Base-by-base conservation (phyloP, 2,797 vertebrate genomes). In the Lophius americanus region DNA sequence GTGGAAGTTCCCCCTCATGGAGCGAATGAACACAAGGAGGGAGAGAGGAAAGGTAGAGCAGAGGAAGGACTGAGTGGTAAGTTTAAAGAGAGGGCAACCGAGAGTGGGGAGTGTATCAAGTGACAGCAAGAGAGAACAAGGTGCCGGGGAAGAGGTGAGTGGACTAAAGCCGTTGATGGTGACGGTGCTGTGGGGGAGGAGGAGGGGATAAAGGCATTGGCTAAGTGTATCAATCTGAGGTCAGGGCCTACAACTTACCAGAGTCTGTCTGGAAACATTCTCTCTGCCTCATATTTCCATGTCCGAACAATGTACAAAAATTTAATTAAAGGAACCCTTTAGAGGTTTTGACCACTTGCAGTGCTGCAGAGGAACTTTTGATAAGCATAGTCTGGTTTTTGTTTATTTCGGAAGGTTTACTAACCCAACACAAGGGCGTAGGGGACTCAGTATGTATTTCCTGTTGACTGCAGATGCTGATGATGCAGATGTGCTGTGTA, bases 1-100 rank as follows among this genome's bases (percentile, higher is more conserved):
- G 79, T 87, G 88, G 89, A 92, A 91, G 87, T 88, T 90, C 88
- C 81, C 75, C 73, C 81, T 88, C 85, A 90, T 83, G 79, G 84
- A 90, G 82, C 11, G 55, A 82, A 80, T 72, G 77, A 89, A 82
- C 73, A 70, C 49, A 51, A 76, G 53, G 66, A 82, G 63, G 72
- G 67, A 78, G 72, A 72, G 65, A 68, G 53, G 70, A 78, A 81
- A 88, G 78, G 84, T 50, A 63, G 79, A 75, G 79, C 76, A 86
- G 76, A 60, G 76, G 86, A 90, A 87, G 69, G 79, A 87, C 63
- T 89, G 86, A 88, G 82, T 67, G 79, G 58, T 51, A 70, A 67
- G 82, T 84, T 85, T 84, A 85, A 73, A 80, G 62, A 76, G 66
- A 88, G 85, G 85, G 61, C 80, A 88, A 75, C 39, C 47, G 42